Evolutionary conservation across 2,113 vertebrate genomes (phyloP).

Genomic region (Xiphophorus maculatus): DNA sequence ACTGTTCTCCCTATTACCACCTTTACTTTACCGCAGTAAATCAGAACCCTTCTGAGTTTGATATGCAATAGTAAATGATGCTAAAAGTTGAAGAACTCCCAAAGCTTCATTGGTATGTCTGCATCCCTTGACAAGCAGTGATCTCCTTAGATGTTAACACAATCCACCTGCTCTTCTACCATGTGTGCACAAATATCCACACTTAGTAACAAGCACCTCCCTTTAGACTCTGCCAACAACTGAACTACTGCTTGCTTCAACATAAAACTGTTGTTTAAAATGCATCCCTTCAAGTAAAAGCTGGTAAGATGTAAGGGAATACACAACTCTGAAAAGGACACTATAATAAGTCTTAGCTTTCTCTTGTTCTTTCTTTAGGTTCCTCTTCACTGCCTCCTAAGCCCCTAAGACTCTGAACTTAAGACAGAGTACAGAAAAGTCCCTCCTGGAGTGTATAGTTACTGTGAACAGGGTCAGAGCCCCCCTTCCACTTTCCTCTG

Average conservation of each 20-base stretch:
- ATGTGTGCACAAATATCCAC: constrained; percentile 12
- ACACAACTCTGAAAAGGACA: not conserved
- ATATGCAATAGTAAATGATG: not conserved
- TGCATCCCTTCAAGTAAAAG: constrained; percentile 2
- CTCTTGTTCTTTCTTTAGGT: constrained; percentile 22
- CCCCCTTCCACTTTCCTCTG: constrained; percentile 4
- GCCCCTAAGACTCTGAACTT: constrained; percentile 46
- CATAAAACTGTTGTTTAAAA: constrained; percentile 26
- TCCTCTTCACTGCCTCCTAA: constrained; percentile 34
- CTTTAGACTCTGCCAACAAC: constrained; percentile 32
- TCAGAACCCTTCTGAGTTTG: not conserved
- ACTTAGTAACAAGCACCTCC: constrained; percentile 40
- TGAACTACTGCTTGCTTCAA: constrained; percentile 21
- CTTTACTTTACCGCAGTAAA: constrained; percentile 13
- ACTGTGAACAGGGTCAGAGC: constrained; percentile 54
- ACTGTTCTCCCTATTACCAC: constrained; percentile 16
- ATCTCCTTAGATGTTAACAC: constrained; percentile 20
- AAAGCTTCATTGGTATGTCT: constrained; percentile 4
- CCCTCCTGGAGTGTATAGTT: constrained; percentile 63
- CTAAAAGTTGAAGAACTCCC: constrained; percentile 5
- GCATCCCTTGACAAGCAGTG: constrained; percentile 1
- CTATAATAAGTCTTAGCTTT: not conserved
- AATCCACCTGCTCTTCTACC: constrained; percentile 15
- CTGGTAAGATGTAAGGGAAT: too few relatives aligned
- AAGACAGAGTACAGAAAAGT: constrained; percentile 67